phyloP scores from a whole-genome alignment of 2,113 vertebrate genomes.

The Ctenodactylus gundi region DNA sequence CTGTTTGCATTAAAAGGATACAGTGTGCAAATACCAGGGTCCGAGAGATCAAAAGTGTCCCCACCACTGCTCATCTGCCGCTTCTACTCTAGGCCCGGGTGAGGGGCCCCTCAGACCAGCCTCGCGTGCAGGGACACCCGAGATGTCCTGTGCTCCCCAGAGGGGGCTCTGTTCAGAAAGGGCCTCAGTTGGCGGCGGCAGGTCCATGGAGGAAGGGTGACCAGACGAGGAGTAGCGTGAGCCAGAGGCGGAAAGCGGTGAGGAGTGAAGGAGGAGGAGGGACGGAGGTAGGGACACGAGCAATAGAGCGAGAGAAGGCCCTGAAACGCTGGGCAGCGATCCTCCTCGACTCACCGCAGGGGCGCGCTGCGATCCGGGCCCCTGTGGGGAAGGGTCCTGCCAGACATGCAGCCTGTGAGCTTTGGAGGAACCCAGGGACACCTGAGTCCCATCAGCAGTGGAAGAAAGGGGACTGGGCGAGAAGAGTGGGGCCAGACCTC shows the following conservation, averaged over 20 bases:
- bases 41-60: too few relatives aligned
- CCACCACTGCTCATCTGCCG: fast-evolving
- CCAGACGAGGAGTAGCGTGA: too few relatives aligned
- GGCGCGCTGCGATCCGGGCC: neutral
- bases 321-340: fast-evolving
- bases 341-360: too few relatives aligned
- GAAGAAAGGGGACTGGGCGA: fast-evolving
- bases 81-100: fast-evolving
- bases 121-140: fast-evolving
- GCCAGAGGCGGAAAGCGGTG: too few relatives aligned
- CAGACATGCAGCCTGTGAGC: fast-evolving
- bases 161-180: too few relatives aligned
- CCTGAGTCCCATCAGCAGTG: fast-evolving
- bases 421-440: fast-evolving
- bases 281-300: neutral
- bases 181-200: too few relatives aligned
- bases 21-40: fast-evolving
- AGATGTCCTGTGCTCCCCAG: too few relatives aligned
- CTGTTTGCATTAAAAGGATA: fast-evolving
- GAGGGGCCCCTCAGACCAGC: fast-evolving
- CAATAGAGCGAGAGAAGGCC: too few relatives aligned
- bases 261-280: too few relatives aligned
- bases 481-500: neutral
- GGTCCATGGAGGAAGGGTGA: too few relatives aligned
- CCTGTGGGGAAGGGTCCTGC: too few relatives aligned